These are phyloP conservation scores for Halesus radiatus DNA, from an alignment of 1,140 invertebrate species.

Conservation along the genomic window DNA sequence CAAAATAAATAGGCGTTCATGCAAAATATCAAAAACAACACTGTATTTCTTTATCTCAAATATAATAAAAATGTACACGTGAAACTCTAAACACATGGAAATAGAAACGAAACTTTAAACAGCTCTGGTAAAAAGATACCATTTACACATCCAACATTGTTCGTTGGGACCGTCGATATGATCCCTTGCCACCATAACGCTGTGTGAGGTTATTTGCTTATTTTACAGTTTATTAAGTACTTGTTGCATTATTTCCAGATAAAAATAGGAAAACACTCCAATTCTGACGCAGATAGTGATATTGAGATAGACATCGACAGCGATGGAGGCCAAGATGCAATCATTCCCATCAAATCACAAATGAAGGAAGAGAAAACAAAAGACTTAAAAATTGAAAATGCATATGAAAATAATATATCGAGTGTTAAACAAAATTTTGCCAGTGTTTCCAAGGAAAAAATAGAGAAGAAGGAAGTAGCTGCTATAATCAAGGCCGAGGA, in stretches of 20 bases:
- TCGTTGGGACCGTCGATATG: too few species aligned
- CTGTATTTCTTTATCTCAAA: too few species aligned
- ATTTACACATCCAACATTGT: too few species aligned
- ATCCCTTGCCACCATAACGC: too few species aligned
- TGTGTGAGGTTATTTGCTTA: too few species aligned
- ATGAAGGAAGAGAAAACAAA: neutral
- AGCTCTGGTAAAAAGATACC: too few species aligned
- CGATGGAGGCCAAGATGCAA: slow-evolving; percentile 60
- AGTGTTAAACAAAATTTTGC: neutral
- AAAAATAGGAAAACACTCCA: slow-evolving; percentile 64
- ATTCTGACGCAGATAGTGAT: slow-evolving; percentile 71
- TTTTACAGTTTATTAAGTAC: too few species aligned
- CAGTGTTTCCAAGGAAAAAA: neutral
- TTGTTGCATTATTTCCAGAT: slow-evolving; percentile 48
- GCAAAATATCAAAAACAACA: too few species aligned
- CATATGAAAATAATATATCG: neutral
- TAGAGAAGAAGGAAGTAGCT: neutral
- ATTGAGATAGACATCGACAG: slow-evolving; percentile 73
- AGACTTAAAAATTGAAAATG: slow-evolving; percentile 3
- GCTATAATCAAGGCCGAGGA: neutral
- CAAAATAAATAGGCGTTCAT: too few species aligned
- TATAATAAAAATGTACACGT: too few species aligned
- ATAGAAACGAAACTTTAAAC: too few species aligned
- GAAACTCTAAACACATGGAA: too few species aligned
- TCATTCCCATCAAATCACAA: neutral